Percentiles rank a stretch among this genome's conserved stretches.
phyloP scores from a whole-genome alignment of 2,113 vertebrate genomes.

The Chroicocephalus ridibundus region DNA sequence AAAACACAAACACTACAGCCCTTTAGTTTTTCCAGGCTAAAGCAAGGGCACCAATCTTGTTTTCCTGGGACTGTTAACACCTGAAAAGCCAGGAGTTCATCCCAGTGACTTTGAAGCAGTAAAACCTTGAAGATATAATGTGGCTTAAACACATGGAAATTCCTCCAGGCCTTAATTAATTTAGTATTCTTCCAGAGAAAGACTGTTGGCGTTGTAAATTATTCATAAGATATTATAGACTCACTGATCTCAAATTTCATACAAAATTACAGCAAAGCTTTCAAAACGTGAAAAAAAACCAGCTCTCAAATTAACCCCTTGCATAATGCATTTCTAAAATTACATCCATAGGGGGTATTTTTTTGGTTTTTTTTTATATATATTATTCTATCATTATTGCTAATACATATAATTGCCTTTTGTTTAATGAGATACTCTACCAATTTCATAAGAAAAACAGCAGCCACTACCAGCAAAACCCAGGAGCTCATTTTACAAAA shows the following conservation, averaged over 20 bases:
- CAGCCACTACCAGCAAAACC: constrained; percentile 2
- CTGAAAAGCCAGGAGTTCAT: constrained; percentile 58
- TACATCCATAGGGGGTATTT: constrained; percentile 9
- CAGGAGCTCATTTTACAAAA: not conserved
- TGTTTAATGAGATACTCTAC: constrained; percentile 43
- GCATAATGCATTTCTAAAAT: constrained; percentile 54
- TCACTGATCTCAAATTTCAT: constrained; percentile 71
- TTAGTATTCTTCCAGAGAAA: constrained; percentile 74
- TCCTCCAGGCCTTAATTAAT: constrained; percentile 78
- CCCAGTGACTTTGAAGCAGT: constrained; percentile 65
- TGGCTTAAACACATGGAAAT: constrained; percentile 73
- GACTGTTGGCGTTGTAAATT: constrained; percentile 73
- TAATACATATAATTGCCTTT: constrained; percentile 55
- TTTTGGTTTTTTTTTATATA: not conserved
- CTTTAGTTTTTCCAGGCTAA: constrained; percentile 33
- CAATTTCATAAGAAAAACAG: constrained; percentile 23
- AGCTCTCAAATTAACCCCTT: constrained; percentile 66
- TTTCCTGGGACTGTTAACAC: constrained; percentile 55
- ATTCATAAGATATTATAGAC: constrained; percentile 76
- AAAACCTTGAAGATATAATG: constrained; percentile 73
- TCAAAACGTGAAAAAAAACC: not conserved
- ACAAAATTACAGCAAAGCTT: constrained; percentile 71
- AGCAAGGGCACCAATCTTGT: constrained; percentile 43
- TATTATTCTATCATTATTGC: constrained; percentile 28
- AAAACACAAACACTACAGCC: not conserved